Base-by-base conservation (phyloP, 30 jellyfish, hydroid and myxozoan genomes). In the Chrysaora quinquecirrha region DNA sequence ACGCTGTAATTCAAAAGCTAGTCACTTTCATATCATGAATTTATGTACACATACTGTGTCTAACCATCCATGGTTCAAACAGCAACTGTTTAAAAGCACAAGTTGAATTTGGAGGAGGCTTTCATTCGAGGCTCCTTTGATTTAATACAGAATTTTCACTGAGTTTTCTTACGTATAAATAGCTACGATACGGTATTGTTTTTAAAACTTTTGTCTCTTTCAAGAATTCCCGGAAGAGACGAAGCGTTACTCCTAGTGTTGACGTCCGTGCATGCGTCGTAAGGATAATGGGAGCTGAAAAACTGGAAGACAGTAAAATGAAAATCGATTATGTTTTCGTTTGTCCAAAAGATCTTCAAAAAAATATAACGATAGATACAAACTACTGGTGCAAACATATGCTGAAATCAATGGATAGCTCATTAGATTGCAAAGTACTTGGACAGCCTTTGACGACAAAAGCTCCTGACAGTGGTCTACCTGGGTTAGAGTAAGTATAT, bases 261-360 rank as follows among this genome's bases (percentile, higher is more conserved):
- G 68, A 52, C 68, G 24, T 52, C 68, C 68, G 68, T 7, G 24
- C 68, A 10, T 52, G 68, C 68, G 68, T 52, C 9, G 19, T 20
- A 9, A 52, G 68, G 25, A 20, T 52, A 2, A 52, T 25, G 29
- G 25, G 25, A 4, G 25, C 29, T 2, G 29, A 52, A 19, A 52
- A 16, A 52, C 68, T 10, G 29, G 29, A 9, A 19, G 68, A 52
- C 29, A 52, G 19, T 25, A 52, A 52, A 52, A 20, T 52, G 27
- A 52, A 52, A 10, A 25, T 52, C 29, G 68, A 52, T 12, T 52
- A 52, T 25, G 68, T 52, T 16, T 52, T 52, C 68, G 68, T 52
- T 25, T 52, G 68, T 19, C 68, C 68, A 4, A 19, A 9, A 52
- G 29, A 52, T 20, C 29, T 52, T 25, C 68, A 52, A 25, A 19